These are phyloP conservation scores for Enteromius treurensis DNA, from an alignment of 2,797 vertebrate genomes.

Conservation along the genomic window DNA sequence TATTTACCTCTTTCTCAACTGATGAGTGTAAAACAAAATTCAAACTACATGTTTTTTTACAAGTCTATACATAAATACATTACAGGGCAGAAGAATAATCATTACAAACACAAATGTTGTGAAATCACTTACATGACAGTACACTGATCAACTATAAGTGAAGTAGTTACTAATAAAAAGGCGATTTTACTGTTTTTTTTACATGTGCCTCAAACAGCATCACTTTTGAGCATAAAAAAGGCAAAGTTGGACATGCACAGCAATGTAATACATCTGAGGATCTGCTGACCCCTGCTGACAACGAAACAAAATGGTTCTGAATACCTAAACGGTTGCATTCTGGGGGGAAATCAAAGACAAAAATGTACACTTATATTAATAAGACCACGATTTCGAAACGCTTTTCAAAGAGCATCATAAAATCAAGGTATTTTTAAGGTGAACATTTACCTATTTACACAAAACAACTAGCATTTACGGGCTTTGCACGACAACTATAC, in stretches of 20 bases:
- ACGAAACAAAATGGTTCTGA: not conserved
- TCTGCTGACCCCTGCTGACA: constrained; percentile 45
- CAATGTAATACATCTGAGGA: not conserved
- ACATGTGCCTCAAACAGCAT: not conserved
- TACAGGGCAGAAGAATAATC: not conserved
- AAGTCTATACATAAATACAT: constrained; percentile 19
- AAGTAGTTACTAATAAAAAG: not conserved
- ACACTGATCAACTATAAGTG: not conserved
- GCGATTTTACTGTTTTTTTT: not conserved
- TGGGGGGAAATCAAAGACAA: not conserved
- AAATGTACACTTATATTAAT: not conserved
- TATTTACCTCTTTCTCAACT: not conserved
- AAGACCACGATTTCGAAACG: not conserved
- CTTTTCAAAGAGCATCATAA: constrained; percentile 13
- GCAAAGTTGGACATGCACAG: not conserved
- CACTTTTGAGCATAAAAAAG: not conserved
- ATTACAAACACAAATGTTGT: not conserved
- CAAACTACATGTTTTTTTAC: not conserved
- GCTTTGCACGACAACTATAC: constrained; percentile 1
- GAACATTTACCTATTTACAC: constrained; percentile 15
- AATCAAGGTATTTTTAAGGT: not conserved
- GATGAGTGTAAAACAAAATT: not conserved
- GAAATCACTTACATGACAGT: not conserved
- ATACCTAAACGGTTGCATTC: not conserved
- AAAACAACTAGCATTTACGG: not conserved